These are phyloP conservation scores for Bombus consobrinus DNA, from an alignment of 1,140 invertebrate species.

Conservation along the genomic window DNA sequence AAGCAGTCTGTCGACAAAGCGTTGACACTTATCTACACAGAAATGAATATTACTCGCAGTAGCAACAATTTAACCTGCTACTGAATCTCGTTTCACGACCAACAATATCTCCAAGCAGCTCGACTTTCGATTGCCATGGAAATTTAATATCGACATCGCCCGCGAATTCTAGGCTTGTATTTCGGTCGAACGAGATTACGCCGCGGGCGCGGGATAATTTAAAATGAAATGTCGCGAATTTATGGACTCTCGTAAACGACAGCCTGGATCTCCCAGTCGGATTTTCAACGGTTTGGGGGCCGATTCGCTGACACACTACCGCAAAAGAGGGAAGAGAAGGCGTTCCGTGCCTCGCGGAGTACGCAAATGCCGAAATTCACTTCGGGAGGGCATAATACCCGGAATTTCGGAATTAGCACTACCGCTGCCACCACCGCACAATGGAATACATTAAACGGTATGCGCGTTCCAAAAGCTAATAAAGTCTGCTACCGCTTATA, in stretches of 20 bases:
- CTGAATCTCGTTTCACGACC: not conserved
- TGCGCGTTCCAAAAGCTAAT: conserved; percentile 73
- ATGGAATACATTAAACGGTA: conserved; percentile 76
- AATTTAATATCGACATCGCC: not conserved
- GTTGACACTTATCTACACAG: no score
- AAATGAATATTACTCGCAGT: not conserved
- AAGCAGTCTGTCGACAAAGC: not conserved
- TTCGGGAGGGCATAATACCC: conserved; percentile 70
- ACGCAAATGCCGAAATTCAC: conserved; percentile 74
- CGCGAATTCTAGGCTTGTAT: no score
- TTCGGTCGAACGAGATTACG: not conserved
- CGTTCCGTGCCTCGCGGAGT: conserved; percentile 41
- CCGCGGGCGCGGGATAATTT: not conserved
- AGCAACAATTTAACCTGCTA: not conserved
- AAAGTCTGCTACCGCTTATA: conserved; percentile 76
- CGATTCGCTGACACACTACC: conserved; percentile 35
- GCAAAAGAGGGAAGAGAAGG: not conserved
- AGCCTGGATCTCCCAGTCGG: not conserved
- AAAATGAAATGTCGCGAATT: conserved; percentile 44
- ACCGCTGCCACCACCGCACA: conserved; percentile 64
- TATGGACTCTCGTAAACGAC: conserved; percentile 37
- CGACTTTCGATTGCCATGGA: not conserved
- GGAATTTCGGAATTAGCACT: conserved; percentile 76
- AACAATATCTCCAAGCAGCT: not conserved
- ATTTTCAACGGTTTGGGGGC: conserved; percentile 22